Conservation (phyloP, 2,888 invertebrate genomes). For the Ornithoptera priamus region DNA sequence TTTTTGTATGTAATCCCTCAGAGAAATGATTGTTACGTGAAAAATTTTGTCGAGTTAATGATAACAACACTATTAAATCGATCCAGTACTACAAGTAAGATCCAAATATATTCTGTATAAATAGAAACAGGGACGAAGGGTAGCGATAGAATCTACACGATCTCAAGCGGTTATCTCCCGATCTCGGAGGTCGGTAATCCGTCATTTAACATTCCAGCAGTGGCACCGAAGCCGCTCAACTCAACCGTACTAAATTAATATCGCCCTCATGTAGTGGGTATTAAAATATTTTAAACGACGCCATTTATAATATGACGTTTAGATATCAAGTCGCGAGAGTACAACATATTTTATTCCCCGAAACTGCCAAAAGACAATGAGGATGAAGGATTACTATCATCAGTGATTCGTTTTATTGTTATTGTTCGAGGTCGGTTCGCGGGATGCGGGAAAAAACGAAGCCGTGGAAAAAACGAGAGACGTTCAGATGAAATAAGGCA, state of each 20-base stretch:
- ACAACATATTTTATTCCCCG: conserved; percentile 77
- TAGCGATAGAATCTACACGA: conserved; percentile 62
- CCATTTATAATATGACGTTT: conserved; percentile 78
- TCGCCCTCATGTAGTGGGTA: conserved; percentile 76
- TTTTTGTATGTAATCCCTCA: no score
- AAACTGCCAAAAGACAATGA: conserved; percentile 81
- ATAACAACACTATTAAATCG: background rate
- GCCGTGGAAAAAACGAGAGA: conserved; percentile 69
- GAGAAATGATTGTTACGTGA: background rate
- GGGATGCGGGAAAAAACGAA: conserved; percentile 56
- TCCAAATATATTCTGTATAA: conserved; percentile 26
- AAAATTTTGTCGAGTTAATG: background rate
- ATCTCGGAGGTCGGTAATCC: conserved; percentile 75
- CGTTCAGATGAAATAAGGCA: conserved; percentile 71
- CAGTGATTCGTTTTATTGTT: conserved; percentile 74
- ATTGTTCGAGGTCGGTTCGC: conserved; percentile 63
- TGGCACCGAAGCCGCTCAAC: conserved; percentile 72
- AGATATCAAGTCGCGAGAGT: conserved; percentile 74
- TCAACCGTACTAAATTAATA: conserved; percentile 78
- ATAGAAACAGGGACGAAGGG: conserved; percentile 40
- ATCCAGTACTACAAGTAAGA: conserved; percentile 13
- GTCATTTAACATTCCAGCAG: conserved; percentile 78
- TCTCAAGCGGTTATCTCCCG: conserved; percentile 64
- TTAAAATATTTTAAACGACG: conserved; percentile 80
- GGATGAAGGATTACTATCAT: conserved; percentile 79